These are phyloP conservation scores for Argyresthia goedartella DNA, from an alignment of 2,888 invertebrate species.

Conservation along the genomic window DNA sequence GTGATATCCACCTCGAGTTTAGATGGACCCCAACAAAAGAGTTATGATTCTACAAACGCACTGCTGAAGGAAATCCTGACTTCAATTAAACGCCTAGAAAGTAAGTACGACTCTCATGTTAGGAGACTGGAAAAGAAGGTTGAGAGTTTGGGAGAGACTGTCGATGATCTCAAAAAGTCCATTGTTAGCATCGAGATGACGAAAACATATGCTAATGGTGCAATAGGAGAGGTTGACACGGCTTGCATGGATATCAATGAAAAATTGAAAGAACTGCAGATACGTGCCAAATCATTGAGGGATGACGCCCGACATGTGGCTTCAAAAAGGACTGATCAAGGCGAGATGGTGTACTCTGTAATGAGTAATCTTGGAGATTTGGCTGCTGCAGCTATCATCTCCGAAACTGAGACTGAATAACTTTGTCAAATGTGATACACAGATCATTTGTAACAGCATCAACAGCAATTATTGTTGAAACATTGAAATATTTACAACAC, in stretches of 20 bases:
- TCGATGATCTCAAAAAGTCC: constrained; percentile 23
- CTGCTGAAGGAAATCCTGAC: neutral
- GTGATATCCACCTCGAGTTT: neutral
- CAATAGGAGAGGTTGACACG: neutral
- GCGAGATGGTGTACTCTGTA: neutral
- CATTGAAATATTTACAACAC: too few species aligned
- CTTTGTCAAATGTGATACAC: too few species aligned
- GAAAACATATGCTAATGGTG: neutral
- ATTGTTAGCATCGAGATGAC: constrained; percentile 19
- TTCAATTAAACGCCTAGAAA: neutral
- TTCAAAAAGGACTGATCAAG: neutral
- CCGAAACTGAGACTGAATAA: too few species aligned
- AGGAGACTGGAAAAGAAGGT: constrained; percentile 17
- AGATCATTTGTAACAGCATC: too few species aligned
- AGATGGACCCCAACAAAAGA: constrained; percentile 20
- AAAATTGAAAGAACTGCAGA: neutral
- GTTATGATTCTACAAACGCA: constrained; percentile 2
- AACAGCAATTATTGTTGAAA: too few species aligned
- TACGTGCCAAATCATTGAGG: neutral
- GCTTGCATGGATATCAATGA: neutral
- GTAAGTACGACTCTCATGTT: neutral
- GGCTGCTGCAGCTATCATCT: too few species aligned
- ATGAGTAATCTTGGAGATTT: neutral
- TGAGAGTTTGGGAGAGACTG: constrained; percentile 19
- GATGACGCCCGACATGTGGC: neutral